Percentiles rank a stretch among this genome's conserved stretches.
phyloP scores from a whole-genome alignment of 2,797 vertebrate species.

The Cryptoblepharus egeriae region DNA sequence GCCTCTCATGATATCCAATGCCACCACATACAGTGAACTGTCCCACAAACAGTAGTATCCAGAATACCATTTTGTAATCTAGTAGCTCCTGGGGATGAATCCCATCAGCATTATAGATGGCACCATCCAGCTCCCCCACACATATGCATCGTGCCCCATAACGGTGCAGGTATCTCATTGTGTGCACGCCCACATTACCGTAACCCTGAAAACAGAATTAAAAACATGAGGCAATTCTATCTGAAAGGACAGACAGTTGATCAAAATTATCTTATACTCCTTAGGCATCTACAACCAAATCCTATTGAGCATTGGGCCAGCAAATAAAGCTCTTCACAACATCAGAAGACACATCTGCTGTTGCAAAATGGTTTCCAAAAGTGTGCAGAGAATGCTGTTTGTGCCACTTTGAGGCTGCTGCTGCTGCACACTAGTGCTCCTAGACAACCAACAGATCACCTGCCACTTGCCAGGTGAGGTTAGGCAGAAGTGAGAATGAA shows the following conservation, averaged over 20 bases:
- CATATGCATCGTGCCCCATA: neutral
- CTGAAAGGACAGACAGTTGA: neutral
- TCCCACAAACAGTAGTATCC: neutral
- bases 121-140: neutral
- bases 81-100: conserved; percentile 3
- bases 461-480: no score
- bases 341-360: no score
- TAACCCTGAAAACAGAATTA: conserved; percentile 5
- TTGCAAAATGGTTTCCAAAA: no score
- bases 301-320: no score
- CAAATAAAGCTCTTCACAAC: no score
- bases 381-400: no score
- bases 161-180: conserved; percentile 27
- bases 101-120: conserved; percentile 25
- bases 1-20: no score
- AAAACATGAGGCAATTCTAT: neutral
- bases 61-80: conserved; percentile 11
- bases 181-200: conserved; percentile 30
- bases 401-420: no score
- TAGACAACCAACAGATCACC: no score
- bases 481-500: no score
- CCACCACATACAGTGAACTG: no score
- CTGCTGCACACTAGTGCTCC: no score
- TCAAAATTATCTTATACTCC: neutral
- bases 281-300: neutral